These are phyloP conservation scores for Acleris laterana DNA, from an alignment of 2,888 invertebrate genomes.

Conservation along the genomic window DNA sequence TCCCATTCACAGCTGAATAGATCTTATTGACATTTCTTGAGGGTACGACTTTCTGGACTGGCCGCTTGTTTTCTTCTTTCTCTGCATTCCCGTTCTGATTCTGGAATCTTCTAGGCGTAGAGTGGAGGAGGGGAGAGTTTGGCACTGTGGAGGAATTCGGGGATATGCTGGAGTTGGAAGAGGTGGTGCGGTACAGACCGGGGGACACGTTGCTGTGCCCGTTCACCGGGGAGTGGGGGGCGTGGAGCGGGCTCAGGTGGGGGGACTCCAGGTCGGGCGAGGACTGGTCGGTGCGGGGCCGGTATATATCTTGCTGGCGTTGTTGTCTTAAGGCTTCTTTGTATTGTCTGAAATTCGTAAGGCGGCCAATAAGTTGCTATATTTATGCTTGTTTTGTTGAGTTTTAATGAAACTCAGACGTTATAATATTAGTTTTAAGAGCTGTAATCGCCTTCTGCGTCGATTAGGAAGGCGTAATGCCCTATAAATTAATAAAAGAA, in stretches of 20 bases:
- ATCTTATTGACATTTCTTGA: slow-evolving; percentile 86
- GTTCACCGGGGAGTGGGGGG: slow-evolving; percentile 80
- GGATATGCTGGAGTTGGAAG: slow-evolving; percentile 62
- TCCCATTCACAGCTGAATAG: slow-evolving; percentile 80
- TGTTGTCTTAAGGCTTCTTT: slow-evolving; percentile 95
- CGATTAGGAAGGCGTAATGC: background rate
- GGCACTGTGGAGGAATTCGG: slow-evolving; percentile 70
- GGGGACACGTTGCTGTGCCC: slow-evolving; percentile 85
- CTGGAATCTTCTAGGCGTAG: slow-evolving; percentile 79
- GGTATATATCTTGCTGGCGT: slow-evolving; percentile 91
- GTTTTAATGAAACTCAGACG: slow-evolving; percentile 44
- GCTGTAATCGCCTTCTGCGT: slow-evolving; percentile 2
- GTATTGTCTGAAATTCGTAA: slow-evolving; percentile 87
- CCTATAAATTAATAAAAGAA: slow-evolving; percentile 2
- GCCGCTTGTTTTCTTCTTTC: slow-evolving; percentile 85
- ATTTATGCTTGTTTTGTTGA: background rate
- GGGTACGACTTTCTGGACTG: slow-evolving; percentile 91
- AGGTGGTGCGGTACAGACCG: slow-evolving; percentile 64
- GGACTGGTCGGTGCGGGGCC: slow-evolving; percentile 86
- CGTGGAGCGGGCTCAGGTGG: slow-evolving; percentile 78
- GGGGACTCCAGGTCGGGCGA: slow-evolving; percentile 84
- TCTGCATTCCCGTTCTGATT: slow-evolving; percentile 68
- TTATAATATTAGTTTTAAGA: slow-evolving; percentile 11
- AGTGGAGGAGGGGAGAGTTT: slow-evolving; percentile 76
- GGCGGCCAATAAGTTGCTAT: slow-evolving; percentile 32